Conservation (phyloP, 2,888 invertebrate genomes). For the Panzeria rudis region DNA sequence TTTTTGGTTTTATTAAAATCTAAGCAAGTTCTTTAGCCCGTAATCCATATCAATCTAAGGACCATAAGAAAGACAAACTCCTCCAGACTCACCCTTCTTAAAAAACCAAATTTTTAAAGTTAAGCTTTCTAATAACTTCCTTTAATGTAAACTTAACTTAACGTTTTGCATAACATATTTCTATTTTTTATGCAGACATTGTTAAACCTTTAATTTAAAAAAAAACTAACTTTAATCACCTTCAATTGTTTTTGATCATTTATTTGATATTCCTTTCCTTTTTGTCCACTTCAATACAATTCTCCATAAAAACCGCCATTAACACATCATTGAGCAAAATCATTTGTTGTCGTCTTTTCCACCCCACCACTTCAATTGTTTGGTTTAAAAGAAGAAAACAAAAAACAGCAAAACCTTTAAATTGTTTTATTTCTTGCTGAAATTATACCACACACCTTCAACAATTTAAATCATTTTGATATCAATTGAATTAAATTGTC, state of each 20-base stretch:
- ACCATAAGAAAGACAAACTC: no score
- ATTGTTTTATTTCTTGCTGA: constrained; percentile 47
- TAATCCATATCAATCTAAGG: no score
- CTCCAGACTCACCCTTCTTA: no score
- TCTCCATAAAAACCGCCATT: constrained; percentile 67
- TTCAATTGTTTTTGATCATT: constrained; percentile 52
- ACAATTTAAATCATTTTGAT: constrained; percentile 77
- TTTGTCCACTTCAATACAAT: constrained; percentile 7
- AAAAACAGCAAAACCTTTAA: constrained; percentile 28
- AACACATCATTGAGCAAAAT: constrained; percentile 72
- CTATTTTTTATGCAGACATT: constrained; percentile 1
- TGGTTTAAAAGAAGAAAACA: not conserved
- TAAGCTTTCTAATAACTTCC: no score
- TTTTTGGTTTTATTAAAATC: no score
- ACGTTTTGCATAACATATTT: not conserved
- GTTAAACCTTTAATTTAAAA: not conserved
- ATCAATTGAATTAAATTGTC: constrained; percentile 79
- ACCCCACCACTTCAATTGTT: not conserved
- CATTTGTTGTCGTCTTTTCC: constrained; percentile 59
- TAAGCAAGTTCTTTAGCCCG: no score
- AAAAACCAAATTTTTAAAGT: no score
- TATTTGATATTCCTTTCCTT: constrained; percentile 10
- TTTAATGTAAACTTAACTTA: no score
- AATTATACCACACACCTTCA: constrained; percentile 65
- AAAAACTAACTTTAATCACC: constrained; percentile 37